Percentiles rank a stretch among this genome's conserved stretches.
These are phyloP conservation scores for Cryptocheilus praepositus DNA, from an alignment of 2,888 invertebrate species.

Conservation along the genomic window DNA sequence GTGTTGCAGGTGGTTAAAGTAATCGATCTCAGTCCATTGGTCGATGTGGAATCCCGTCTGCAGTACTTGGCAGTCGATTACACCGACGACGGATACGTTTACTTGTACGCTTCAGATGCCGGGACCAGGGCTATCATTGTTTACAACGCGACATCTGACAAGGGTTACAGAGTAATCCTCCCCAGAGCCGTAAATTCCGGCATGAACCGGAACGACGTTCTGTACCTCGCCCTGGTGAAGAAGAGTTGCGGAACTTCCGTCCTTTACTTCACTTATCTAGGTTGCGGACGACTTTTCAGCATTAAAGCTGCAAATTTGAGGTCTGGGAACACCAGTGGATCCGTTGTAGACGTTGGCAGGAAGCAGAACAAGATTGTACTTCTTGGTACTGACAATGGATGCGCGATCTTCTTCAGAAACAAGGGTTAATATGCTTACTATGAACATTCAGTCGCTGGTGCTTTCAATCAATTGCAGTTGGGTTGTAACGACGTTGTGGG, in stretches of 20 bases:
- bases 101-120: constrained; percentile 81
- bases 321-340: constrained; percentile 76
- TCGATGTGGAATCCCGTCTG: constrained; percentile 79
- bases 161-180: constrained; percentile 78
- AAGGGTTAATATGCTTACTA: constrained; percentile 52
- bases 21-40: constrained; percentile 79
- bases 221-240: constrained; percentile 78
- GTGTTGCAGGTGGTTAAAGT: constrained; percentile 76
- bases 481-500: too few species aligned
- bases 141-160: constrained; percentile 75
- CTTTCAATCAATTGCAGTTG: background rate
- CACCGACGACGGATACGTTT: constrained; percentile 79
- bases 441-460: background rate
- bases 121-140: constrained; percentile 78
- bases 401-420: constrained; percentile 78
- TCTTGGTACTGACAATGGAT: constrained; percentile 79
- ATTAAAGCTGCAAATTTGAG: constrained; percentile 78
- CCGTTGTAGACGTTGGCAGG: constrained; percentile 78
- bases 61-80: constrained; percentile 85
- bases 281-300: constrained; percentile 77
- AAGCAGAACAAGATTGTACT: constrained; percentile 78
- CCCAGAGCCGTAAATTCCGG: constrained; percentile 76
- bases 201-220: constrained; percentile 76
- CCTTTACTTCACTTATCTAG: constrained; percentile 79
- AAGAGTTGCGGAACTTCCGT: constrained; percentile 76